These are phyloP conservation scores for Coendou prehensilis DNA, from an alignment of 2,797 vertebrate genomes.

Conservation along the genomic window DNA sequence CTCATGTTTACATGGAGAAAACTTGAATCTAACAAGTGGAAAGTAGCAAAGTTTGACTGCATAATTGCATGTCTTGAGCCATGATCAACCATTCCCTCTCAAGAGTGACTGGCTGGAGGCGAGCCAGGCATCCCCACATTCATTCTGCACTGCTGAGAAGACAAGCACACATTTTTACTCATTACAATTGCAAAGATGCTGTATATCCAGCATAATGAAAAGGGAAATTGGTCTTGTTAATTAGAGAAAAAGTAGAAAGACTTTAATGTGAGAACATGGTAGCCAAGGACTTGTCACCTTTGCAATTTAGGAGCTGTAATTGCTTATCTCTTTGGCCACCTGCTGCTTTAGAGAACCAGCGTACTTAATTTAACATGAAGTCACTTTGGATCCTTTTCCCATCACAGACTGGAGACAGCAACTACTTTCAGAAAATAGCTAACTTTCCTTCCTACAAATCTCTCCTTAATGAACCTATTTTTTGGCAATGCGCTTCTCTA, in stretches of 20 bases:
- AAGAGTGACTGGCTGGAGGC: rapidly evolving
- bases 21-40: neutral
- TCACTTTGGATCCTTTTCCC: neutral
- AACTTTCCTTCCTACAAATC: neutral
- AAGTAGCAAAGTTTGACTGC: rapidly evolving
- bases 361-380: neutral
- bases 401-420: neutral
- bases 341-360: neutral
- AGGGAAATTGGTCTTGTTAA: neutral
- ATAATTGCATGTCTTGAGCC: rapidly evolving
- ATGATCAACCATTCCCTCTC: rapidly evolving
- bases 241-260: constrained; percentile 12
- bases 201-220: neutral
- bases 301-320: neutral
- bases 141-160: rapidly evolving
- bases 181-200: neutral
- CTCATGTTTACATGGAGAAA: neutral
- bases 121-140: rapidly evolving
- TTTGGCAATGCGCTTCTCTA: neutral
- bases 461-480: neutral
- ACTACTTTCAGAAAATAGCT: neutral
- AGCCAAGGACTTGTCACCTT: neutral
- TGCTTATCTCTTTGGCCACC: neutral
- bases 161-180: neutral
- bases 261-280: neutral